A percentile compares a stretch with the other conserved stretches of the same genome.
phyloP scores from a whole-genome alignment of 30 jellyfish, hydroid and myxozoan species.

The Mastigias papua region DNA sequence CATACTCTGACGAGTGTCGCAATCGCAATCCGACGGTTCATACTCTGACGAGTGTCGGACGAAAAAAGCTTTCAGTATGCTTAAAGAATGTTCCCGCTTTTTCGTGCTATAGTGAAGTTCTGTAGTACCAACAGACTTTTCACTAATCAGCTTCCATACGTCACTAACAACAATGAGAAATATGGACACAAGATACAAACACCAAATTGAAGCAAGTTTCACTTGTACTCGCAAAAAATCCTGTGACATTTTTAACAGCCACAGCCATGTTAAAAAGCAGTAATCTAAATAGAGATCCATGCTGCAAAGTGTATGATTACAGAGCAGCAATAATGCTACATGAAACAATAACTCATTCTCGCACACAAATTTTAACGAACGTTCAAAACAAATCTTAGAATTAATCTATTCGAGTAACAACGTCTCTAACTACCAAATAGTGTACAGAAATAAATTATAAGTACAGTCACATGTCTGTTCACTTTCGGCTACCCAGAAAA shows the following conservation, averaged over 20 bases:
- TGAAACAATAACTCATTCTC: conserved; percentile 57
- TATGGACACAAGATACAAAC: neutral
- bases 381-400: conserved; percentile 51
- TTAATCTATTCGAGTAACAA: conserved; percentile 51
- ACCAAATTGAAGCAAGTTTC: conserved; percentile 44
- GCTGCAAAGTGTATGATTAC: conserved; percentile 56
- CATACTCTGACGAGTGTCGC: no score
- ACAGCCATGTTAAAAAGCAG: conserved; percentile 62
- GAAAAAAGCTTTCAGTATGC: no score
- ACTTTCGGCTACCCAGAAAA: conserved; percentile 2
- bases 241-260: conserved; percentile 73
- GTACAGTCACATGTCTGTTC: conserved; percentile 13
- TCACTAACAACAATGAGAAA: neutral
- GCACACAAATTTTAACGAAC: conserved; percentile 49
- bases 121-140: no score
- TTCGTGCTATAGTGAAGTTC: no score
- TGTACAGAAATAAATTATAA: conserved; percentile 61
- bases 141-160: no score
- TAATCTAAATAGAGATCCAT: conserved; percentile 25
- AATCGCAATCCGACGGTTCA: no score
- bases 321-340: conserved; percentile 32
- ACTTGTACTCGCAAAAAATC: conserved; percentile 69
- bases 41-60: no score
- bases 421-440: conserved; percentile 31
- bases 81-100: no score